Evolutionary conservation across 2,113 vertebrate genomes (phyloP).

Genomic region (Otis tarda): DNA sequence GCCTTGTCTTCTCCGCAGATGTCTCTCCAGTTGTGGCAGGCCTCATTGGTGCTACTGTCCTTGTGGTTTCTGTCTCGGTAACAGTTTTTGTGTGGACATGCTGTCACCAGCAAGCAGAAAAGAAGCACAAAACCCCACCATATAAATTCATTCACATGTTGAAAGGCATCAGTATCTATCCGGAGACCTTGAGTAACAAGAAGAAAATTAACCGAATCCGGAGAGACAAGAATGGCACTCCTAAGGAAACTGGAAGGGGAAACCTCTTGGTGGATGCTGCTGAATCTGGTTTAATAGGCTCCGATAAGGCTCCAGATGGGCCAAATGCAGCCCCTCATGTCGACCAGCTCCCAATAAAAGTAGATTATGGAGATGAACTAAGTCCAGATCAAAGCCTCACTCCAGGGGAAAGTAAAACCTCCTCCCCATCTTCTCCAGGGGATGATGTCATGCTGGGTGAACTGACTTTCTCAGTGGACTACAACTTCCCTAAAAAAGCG

Average conservation of each 20-base stretch:
- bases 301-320: neutral
- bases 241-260: conserved; percentile 56
- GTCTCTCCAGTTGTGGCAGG: conserved; percentile 94
- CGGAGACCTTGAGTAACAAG: conserved; percentile 91
- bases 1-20: conserved; percentile 73
- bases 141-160: conserved; percentile 99
- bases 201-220: conserved; percentile 84
- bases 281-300: conserved; percentile 78
- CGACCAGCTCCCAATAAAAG: conserved; percentile 83
- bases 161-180: conserved; percentile 97
- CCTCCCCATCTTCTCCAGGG: conserved; percentile 85
- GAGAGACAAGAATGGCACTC: conserved; percentile 66
- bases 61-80: conserved; percentile 87
- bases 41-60: conserved; percentile 90
- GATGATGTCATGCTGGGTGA: conserved; percentile 81
- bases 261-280: conserved; percentile 78
- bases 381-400: conserved; percentile 86
- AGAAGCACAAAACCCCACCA: conserved; percentile 82
- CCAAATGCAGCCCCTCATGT: conserved; percentile 26
- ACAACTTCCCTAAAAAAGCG: conserved; percentile 97
- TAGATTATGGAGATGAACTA: conserved; percentile 82
- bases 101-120: conserved; percentile 89
- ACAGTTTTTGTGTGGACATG: conserved; percentile 93
- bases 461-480: conserved; percentile 92
- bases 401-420: conserved; percentile 80